Percentiles rank a stretch among this genome's conserved stretches.
phyloP scores from a whole-genome alignment of 1,140 invertebrate species.

The Hyles euphorbiae region DNA sequence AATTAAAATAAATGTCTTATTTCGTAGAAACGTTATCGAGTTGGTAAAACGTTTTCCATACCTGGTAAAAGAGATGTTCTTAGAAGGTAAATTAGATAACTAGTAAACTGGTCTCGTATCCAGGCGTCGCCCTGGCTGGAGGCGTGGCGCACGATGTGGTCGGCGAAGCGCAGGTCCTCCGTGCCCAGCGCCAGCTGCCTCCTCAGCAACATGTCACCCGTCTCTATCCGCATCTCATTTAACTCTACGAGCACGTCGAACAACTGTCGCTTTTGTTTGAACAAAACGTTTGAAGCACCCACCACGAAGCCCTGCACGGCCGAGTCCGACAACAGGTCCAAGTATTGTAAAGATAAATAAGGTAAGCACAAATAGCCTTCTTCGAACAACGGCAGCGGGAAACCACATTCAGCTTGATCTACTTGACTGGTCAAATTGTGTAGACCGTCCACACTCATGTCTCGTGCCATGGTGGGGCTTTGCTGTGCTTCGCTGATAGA shows the following conservation, averaged over 20 bases:
- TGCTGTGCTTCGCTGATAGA: constrained; percentile 60
- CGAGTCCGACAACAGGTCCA: constrained; percentile 92
- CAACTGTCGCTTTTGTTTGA: constrained; percentile 95
- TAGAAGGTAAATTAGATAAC: constrained; percentile 92
- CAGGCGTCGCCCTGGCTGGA: constrained; percentile 89
- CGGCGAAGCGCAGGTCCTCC: constrained; percentile 96
- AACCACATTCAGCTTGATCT: constrained; percentile 86
- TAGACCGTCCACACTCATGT: constrained; percentile 73
- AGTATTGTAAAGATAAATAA: constrained; percentile 96
- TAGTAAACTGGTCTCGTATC: constrained; percentile 95
- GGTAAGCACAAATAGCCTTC: constrained; percentile 97
- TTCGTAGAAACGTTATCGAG: neutral
- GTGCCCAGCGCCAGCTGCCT: constrained; percentile 91
- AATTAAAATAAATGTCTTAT: constrained; percentile 5
- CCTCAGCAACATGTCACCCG: constrained; percentile 88
- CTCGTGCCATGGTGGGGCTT: constrained; percentile 70
- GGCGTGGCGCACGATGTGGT: constrained; percentile 93
- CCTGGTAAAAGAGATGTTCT: constrained; percentile 87
- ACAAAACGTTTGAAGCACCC: constrained; percentile 97
- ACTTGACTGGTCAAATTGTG: constrained; percentile 76
- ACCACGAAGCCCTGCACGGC: constrained; percentile 95
- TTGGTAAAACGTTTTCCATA: constrained; percentile 38
- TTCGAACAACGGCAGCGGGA: constrained; percentile 92
- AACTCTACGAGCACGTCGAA: constrained; percentile 96
- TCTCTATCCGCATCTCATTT: constrained; percentile 91